These are phyloP conservation scores for Ormyrus labotus DNA, from an alignment of 2,888 invertebrate genomes.

Conservation along the genomic window DNA sequence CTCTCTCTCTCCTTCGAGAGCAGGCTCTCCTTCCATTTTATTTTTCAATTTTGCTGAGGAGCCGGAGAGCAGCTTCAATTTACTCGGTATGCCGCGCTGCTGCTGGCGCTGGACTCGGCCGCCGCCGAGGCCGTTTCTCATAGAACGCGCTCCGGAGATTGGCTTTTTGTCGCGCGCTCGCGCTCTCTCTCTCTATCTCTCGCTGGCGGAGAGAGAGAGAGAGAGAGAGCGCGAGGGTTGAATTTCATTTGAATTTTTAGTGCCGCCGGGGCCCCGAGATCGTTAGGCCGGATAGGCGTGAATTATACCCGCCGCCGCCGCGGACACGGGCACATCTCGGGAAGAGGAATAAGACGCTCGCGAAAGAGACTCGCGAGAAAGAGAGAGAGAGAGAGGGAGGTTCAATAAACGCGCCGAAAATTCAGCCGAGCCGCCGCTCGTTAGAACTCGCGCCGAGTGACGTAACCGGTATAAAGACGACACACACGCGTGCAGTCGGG, in stretches of 20 bases:
- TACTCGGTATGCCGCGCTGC: conserved; percentile 47
- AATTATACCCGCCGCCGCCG: conserved; percentile 6
- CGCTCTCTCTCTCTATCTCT: neutral
- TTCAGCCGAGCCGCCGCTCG: conserved; percentile 1
- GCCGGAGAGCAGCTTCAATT: conserved; percentile 42
- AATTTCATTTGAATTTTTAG: conserved; percentile 52
- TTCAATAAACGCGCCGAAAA: conserved; percentile 7
- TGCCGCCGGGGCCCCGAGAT: conserved; percentile 11
- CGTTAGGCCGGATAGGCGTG: conserved; percentile 42
- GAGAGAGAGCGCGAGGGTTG: neutral
- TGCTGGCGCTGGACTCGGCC: neutral
- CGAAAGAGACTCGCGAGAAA: too few relatives aligned
- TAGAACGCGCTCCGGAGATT: conserved; percentile 42
- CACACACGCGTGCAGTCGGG: neutral
- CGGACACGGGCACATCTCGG: too few relatives aligned
- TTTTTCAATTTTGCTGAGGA: conserved; percentile 43
- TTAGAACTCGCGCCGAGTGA: conserved; percentile 25
- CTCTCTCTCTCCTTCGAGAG: neutral
- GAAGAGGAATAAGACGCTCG: neutral
- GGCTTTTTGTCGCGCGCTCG: conserved; percentile 48
- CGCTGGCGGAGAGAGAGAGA: too few relatives aligned
- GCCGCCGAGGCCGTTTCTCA: conserved; percentile 32
- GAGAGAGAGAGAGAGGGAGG: neutral
- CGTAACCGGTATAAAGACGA: conserved; percentile 17
- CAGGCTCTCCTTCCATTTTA: conserved; percentile 23